These are phyloP conservation scores for Nymphalis io DNA, from an alignment of 1,140 invertebrate species.

Conservation along the genomic window DNA sequence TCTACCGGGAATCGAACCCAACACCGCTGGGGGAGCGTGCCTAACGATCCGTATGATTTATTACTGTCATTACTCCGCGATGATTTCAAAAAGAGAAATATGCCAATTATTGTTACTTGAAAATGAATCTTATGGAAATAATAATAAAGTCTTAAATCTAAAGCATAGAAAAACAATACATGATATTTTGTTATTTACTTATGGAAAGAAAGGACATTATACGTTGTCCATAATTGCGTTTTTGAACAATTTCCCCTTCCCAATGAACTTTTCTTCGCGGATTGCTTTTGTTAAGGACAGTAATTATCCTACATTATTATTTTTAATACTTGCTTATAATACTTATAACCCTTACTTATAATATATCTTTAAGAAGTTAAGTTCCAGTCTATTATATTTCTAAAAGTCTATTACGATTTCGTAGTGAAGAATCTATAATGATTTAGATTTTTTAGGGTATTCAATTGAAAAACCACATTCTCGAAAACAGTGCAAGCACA, in stretches of 20 bases:
- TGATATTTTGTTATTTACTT: constrained; percentile 35
- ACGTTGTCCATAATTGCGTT: constrained; percentile 62
- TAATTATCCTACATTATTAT: constrained; percentile 33
- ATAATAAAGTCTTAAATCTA: constrained; percentile 9
- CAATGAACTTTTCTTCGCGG: constrained; percentile 50
- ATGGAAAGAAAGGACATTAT: constrained; percentile 54
- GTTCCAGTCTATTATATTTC: too few relatives aligned
- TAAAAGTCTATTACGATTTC: too few relatives aligned
- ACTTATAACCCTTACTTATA: constrained; percentile 19
- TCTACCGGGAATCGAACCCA: constrained; percentile 75
- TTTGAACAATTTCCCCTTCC: constrained; percentile 54
- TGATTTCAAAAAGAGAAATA: constrained; percentile 46
- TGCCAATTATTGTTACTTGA: constrained; percentile 23
- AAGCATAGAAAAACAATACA: neutral
- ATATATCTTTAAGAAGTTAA: neutral
- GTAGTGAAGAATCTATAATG: too few relatives aligned
- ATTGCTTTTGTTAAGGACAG: constrained; percentile 43
- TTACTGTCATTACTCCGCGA: constrained; percentile 73
- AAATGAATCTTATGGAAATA: constrained; percentile 27
- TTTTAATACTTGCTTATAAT: constrained; percentile 20
- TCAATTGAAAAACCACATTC: too few relatives aligned
- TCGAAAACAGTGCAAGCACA: too few relatives aligned
- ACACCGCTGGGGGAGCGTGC: constrained; percentile 65
- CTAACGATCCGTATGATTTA: constrained; percentile 80
- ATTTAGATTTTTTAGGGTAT: too few relatives aligned